These are phyloP conservation scores for Coracias cyanogaster DNA, from an alignment of 2,797 vertebrate species.

Conservation along the genomic window DNA sequence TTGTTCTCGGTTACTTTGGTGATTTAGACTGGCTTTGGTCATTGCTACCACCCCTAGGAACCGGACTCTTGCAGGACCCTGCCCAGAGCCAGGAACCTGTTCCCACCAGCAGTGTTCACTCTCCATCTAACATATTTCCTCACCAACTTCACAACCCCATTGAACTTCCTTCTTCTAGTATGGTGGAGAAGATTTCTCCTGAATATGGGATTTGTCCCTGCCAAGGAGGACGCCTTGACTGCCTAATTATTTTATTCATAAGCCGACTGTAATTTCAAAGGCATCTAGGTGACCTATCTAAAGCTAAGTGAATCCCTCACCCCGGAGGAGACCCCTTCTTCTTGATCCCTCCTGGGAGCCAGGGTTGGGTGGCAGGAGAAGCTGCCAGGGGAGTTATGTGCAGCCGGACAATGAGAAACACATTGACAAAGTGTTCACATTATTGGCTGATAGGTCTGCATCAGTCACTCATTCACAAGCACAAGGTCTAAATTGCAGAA, in stretches of 20 bases:
- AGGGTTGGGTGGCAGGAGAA: constrained; percentile 15
- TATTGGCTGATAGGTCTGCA: constrained; percentile 90
- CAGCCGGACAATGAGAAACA: constrained; percentile 88
- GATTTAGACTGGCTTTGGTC: background rate
- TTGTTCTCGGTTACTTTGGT: background rate
- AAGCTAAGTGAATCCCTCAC: constrained; percentile 59
- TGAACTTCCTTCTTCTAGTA: background rate
- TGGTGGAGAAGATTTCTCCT: background rate
- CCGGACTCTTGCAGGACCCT: fast-evolving
- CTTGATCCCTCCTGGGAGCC: constrained; percentile 47
- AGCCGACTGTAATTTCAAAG: constrained; percentile 60
- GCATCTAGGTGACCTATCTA: constrained; percentile 73
- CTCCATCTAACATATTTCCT: background rate
- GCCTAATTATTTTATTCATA: constrained; percentile 66
- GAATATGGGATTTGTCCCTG: background rate
- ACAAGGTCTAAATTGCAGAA: constrained; percentile 99
- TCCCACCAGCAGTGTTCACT: background rate
- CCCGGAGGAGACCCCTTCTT: constrained; percentile 18
- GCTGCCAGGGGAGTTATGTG: constrained; percentile 76
- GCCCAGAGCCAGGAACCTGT: background rate
- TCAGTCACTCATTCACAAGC: constrained; percentile 98
- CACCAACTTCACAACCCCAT: background rate
- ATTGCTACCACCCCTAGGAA: fast-evolving
- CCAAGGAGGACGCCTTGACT: background rate
- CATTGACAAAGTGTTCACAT: constrained; percentile 96